A percentile compares a stretch with the other conserved stretches of the same genome.
Evolutionary conservation across 1,140 invertebrate species (phyloP).

Genomic region (Cyclina sinensis): DNA sequence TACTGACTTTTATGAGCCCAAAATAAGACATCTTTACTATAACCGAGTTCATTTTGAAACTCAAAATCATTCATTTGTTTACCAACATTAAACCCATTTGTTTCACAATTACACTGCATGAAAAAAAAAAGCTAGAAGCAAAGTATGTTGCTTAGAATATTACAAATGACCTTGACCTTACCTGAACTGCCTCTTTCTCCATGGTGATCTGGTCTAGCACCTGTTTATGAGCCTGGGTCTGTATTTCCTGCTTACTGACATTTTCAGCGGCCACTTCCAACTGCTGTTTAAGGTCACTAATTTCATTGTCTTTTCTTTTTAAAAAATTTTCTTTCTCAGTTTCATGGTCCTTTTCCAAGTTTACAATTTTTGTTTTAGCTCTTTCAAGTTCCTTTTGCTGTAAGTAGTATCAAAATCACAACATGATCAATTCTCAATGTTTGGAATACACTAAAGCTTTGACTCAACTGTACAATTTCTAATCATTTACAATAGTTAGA

Average conservation of each 20-base stretch:
- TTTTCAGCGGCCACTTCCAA: slow-evolving; percentile 74
- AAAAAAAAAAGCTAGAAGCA: too few species aligned
- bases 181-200: slow-evolving; percentile 83
- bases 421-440: too few species aligned
- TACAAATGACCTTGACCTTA: slow-evolving; percentile 43
- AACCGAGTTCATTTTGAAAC: too few species aligned
- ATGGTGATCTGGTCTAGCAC: slow-evolving; percentile 80
- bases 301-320: slow-evolving; percentile 83
- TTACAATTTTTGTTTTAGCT: slow-evolving; percentile 78
- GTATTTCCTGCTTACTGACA: slow-evolving; percentile 78
- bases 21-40: too few species aligned
- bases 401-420: slow-evolving; percentile 22
- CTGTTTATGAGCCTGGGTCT: slow-evolving; percentile 82
- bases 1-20: too few species aligned
- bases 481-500: too few species aligned
- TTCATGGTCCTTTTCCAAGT: slow-evolving; percentile 79
- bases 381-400: slow-evolving; percentile 82
- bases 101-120: too few species aligned
- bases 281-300: slow-evolving; percentile 80
- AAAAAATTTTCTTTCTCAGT: slow-evolving; percentile 83
- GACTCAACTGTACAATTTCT: too few species aligned
- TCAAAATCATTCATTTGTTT: too few species aligned
- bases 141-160: too few species aligned
- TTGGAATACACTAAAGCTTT: too few species aligned
- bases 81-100: too few species aligned